Base-by-base conservation (phyloP, 2,797 vertebrate species). In the Crenichthys baileyi region DNA sequence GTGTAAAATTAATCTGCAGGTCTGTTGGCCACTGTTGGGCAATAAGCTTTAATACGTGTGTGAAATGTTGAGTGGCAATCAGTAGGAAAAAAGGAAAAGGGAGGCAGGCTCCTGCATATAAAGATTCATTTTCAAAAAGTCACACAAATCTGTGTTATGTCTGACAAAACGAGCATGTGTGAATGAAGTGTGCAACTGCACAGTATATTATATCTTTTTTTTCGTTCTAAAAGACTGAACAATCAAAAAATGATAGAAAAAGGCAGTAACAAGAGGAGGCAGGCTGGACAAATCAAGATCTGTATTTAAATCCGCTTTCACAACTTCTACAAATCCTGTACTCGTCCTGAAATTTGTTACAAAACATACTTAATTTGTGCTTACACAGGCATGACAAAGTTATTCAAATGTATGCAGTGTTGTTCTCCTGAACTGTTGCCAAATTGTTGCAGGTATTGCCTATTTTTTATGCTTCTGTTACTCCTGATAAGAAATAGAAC, bases 321-420 rank as follows among this genome's bases (percentile, higher is more conserved):
- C 39, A 60, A 53, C 55, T n/a, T 44, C 51, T 39, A 56, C 51
- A 72, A 72, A 72, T 73, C 72, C 53, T 44, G 16, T 20, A 26
- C 36, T 60, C 12, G 31, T 26, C 72, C 56, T 60, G 24, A 58
- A 26, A 60, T 73, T 73, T 60, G 72, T 24, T 60, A 60, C 72
- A 46, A 74, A 74, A 74, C 73, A 61, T 74, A 61, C 56, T 60
- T 46, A 74, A 53, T 76, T 68, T 53, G 48, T 41, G 60, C 48
- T 61, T 53, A n/a, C 50, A 8, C 50, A 68, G 20, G 61, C 75
- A 53, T 76, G 20, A 67, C 50, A 51, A 68, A 67, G 50, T 51
- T 76, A 67, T 76, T 76, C 56, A 46, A 74, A 74, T 74, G 73
- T 74, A 74, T 74, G 41, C 73, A 61, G 41, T 61, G 73, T 61